Conservation (phyloP, 2,888 invertebrate genomes). For the Resseliella maxima region DNA sequence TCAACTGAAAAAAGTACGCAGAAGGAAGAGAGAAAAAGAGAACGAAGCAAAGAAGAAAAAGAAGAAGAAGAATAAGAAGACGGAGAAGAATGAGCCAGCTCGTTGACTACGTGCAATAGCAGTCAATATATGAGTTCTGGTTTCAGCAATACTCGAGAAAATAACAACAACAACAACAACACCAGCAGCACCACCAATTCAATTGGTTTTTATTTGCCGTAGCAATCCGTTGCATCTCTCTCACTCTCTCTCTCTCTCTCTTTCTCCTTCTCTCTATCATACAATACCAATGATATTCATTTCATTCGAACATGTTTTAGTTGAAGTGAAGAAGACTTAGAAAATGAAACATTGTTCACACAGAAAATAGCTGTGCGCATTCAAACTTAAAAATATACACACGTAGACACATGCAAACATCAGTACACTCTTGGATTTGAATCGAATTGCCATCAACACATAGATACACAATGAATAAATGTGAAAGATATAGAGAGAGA, state of each 20-base stretch:
- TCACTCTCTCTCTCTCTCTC: background rate
- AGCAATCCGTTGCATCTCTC: constrained; percentile 27
- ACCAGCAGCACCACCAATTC: background rate
- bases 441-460: background rate
- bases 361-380: constrained; percentile 54
- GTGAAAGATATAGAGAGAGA: background rate
- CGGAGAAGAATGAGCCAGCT: background rate
- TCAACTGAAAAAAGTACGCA: background rate
- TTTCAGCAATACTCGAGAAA: constrained; percentile 28
- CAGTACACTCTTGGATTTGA: no score
- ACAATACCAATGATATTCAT: background rate
- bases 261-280: background rate
- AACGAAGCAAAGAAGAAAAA: background rate
- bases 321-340: background rate
- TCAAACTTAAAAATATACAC: constrained; percentile 33
- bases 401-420: constrained; percentile 13
- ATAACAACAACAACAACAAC: background rate
- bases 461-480: background rate
- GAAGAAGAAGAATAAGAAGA: background rate
- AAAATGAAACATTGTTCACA: constrained; percentile 54
- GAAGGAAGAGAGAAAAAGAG: background rate
- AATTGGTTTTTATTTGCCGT: constrained; percentile 34
- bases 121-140: constrained; percentile 31
- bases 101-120: constrained; percentile 27
- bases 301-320: background rate